Base-by-base conservation (phyloP, 2,888 invertebrate genomes). In the Pogonocherus hispidulus region DNA sequence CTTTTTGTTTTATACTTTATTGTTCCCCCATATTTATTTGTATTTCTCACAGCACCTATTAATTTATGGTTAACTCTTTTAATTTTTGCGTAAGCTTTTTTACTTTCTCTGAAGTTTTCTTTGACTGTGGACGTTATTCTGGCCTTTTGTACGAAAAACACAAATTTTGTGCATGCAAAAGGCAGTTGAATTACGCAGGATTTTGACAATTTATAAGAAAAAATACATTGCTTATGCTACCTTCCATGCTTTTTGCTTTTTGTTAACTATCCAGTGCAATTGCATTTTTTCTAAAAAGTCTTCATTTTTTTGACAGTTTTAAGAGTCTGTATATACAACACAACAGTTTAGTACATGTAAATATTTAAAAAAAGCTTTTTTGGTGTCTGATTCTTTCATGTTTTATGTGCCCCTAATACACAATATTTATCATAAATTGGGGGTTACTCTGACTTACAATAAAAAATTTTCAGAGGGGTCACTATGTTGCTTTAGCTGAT, bases 401-500 rank as follows among this genome's bases (percentile, higher is more conserved):
- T 14, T 41, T 16, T 14, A n/a, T 41, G 14, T 5, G n/a, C 41
- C 41, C 16, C 16, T 1, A 14, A 41, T 41, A 14, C 14, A 14
- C 27, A 27, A 27, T n/a, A n/a, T n/a, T n/a, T n/a, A n/a, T n/a
- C n/a, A n/a, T n/a, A 27, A 27, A 3, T 5, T 3, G 27, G 27
- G 27, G 8, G 27, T 27, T 27, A 27, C 49, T n/a, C 0, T 22
- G 14, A 22, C 51, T 52, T 52, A 16, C 16, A 14, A 23, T 27
- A 3, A 49, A 23, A 27, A 51, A 54, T 76, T 83, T 85, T 76
- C 86, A 92, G 93, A 93, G 93, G 82, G 92, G 93, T 82, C 90
- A 92, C 85, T 95, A 94, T 87, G 88, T 94, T 82, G 96, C 95
- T 77, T 89, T 97, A 82, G 96, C 97, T 71, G 97, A 97, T 89